These are phyloP conservation scores for Clarias laeviceps DNA, from an alignment of 2,797 vertebrate genomes.

Conservation along the genomic window DNA sequence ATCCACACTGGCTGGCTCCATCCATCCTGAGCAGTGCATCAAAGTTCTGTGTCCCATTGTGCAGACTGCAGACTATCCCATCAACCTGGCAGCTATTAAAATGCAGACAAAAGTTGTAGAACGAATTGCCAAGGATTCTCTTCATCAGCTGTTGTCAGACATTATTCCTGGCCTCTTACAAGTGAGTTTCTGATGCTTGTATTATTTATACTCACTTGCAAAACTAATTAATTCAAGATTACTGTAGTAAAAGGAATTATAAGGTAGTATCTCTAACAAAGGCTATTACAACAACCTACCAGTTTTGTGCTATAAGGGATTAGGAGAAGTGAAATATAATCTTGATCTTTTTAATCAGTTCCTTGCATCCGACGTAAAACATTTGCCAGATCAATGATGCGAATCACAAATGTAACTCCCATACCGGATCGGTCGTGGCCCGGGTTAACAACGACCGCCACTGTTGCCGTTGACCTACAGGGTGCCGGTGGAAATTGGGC, in stretches of 20 bases:
- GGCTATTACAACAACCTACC: neutral
- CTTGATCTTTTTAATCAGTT: neutral
- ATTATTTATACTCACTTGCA: neutral
- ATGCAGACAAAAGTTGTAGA: slow-evolving; percentile 98
- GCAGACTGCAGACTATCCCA: slow-evolving; percentile 97
- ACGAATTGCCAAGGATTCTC: slow-evolving; percentile 89
- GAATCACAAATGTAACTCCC: no score
- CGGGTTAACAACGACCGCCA: no score
- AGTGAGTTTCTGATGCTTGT: slow-evolving; percentile 67
- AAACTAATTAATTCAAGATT: neutral
- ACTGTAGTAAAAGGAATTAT: neutral
- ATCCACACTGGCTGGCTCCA: slow-evolving; percentile 89
- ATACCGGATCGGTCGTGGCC: no score
- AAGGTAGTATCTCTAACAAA: neutral
- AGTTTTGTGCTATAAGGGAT: neutral
- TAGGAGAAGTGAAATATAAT: neutral
- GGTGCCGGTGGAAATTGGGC: no score
- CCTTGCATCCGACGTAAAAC: no score
- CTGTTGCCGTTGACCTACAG: no score
- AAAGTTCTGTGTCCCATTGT: slow-evolving; percentile 98
- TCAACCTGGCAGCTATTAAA: slow-evolving; percentile 97
- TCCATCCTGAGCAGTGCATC: slow-evolving; percentile 96
- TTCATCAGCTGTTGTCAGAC: slow-evolving; percentile 88
- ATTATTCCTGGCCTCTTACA: slow-evolving; percentile 95
- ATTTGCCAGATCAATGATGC: no score